Evolutionary conservation across 2,888 invertebrate species (phyloP).

Genomic region (Idaea dimidiata): DNA sequence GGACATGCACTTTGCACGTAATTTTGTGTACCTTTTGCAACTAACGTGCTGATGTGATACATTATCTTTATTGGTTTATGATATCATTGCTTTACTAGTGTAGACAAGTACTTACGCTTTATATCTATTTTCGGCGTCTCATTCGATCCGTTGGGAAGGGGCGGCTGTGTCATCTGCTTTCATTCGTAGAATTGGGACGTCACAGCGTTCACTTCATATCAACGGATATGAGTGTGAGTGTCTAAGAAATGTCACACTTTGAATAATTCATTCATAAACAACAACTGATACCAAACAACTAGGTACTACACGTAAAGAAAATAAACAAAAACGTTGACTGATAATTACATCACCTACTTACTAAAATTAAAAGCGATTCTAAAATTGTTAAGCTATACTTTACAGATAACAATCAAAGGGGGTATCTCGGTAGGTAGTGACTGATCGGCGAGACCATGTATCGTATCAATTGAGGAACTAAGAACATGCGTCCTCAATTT

Average conservation of each 20-base stretch:
- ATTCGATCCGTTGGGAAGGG: slow-evolving; percentile 44
- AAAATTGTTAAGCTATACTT: neutral
- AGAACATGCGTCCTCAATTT: slow-evolving; percentile 43
- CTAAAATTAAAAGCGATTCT: neutral
- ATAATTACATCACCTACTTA: neutral
- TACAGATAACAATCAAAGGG: slow-evolving; percentile 22
- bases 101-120: slow-evolving; percentile 45
- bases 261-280: slow-evolving; percentile 39
- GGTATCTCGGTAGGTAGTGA: slow-evolving; percentile 20
- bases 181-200: slow-evolving; percentile 43
- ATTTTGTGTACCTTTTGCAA: slow-evolving; percentile 15
- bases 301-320: slow-evolving; percentile 6
- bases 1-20: slow-evolving; percentile 16
- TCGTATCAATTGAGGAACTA: slow-evolving; percentile 57
- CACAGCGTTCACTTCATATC: slow-evolving; percentile 24
- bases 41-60: slow-evolving; percentile 25
- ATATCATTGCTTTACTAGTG: slow-evolving; percentile 28
- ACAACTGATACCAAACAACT: slow-evolving; percentile 22
- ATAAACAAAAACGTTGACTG: neutral
- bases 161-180: slow-evolving; percentile 40
- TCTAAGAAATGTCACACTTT: slow-evolving; percentile 31
- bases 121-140: slow-evolving; percentile 51
- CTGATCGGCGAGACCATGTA: slow-evolving; percentile 25
- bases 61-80: slow-evolving; percentile 39
- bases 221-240: slow-evolving; percentile 23